phyloP scores from a whole-genome alignment of 2,888 invertebrate species.

The Mycogona germanica region DNA sequence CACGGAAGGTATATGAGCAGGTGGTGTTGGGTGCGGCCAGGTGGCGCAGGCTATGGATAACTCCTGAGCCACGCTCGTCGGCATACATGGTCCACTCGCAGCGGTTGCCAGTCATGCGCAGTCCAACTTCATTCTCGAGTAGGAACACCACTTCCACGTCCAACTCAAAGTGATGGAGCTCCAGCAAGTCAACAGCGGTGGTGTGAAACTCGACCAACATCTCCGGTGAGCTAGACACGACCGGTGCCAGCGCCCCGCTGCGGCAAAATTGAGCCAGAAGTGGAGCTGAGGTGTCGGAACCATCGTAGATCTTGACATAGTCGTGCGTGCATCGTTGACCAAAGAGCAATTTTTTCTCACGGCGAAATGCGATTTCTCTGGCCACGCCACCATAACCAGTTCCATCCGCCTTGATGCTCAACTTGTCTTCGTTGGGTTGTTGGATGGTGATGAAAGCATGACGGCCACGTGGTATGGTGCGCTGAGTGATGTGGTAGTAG shows the following conservation, averaged over 20 bases:
- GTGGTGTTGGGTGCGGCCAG: conserved; percentile 69
- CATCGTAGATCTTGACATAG: conserved; percentile 69
- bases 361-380: conserved; percentile 16
- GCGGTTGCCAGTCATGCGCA: conserved; percentile 23
- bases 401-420: conserved; percentile 47
- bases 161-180: conserved; percentile 66
- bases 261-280: conserved; percentile 66
- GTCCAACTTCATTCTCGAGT: conserved; percentile 23
- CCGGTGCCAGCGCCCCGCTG: conserved; percentile 66
- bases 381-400: conserved; percentile 10
- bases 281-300: conserved; percentile 57
- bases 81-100: conserved; percentile 65
- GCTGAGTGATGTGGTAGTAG: conserved; percentile 73
- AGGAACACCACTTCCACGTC: conserved; percentile 74
- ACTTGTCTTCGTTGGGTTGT: conserved; percentile 59
- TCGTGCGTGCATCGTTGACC: conserved; percentile 42
- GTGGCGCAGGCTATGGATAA: conserved; percentile 60
- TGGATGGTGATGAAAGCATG: conserved; percentile 61
- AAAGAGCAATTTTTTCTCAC: conserved; percentile 18
- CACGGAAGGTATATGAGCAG: conserved; percentile 61
- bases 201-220: conserved; percentile 69
- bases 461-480: conserved; percentile 67
- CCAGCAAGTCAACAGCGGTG: conserved; percentile 66
- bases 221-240: conserved; percentile 60
- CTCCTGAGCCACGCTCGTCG: conserved; percentile 58